A percentile compares a stretch with the other conserved stretches of the same genome.
phyloP scores from a whole-genome alignment of 1,140 invertebrate genomes.

The Hestina assimilis region DNA sequence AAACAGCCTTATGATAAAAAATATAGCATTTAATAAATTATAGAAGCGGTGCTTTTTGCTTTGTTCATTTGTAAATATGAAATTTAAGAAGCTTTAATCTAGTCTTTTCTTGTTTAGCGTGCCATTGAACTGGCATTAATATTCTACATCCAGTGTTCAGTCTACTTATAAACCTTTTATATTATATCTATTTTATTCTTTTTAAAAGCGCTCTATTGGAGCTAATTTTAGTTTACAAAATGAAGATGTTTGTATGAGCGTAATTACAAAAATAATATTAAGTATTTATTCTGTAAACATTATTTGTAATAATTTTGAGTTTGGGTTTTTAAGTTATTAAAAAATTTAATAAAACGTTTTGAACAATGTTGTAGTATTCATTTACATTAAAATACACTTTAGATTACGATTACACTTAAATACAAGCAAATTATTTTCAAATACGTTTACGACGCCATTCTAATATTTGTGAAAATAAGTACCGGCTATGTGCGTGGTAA shows the following conservation, averaged over 20 bases:
- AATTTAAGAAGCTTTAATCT: slow-evolving; percentile 76
- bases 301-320: slow-evolving; percentile 65
- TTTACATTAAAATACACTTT: too few relatives aligned
- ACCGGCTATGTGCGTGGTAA: too few relatives aligned
- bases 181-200: slow-evolving; percentile 38
- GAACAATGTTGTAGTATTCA: too few relatives aligned
- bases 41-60: slow-evolving; percentile 56
- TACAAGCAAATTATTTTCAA: too few relatives aligned
- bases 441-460: too few relatives aligned
- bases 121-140: slow-evolving; percentile 56
- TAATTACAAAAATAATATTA: slow-evolving; percentile 63
- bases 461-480: too few relatives aligned
- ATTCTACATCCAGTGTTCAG: slow-evolving; percentile 47
- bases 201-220: slow-evolving; percentile 57
- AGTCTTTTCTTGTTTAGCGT: slow-evolving; percentile 70
- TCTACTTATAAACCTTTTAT: slow-evolving; percentile 36
- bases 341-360: slow-evolving; percentile 75
- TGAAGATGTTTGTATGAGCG: slow-evolving; percentile 36
- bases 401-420: too few relatives aligned
- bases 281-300: slow-evolving; percentile 74
- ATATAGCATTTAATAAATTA: slow-evolving; percentile 20
- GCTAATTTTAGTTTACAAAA: slow-evolving; percentile 64
- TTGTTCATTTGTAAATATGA: slow-evolving; percentile 47
- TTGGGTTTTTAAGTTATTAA: slow-evolving; percentile 74
- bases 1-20: slow-evolving; percentile 81